Base-by-base conservation (phyloP, 2,888 invertebrate species). In the Hirtodrosophila cameraria region DNA sequence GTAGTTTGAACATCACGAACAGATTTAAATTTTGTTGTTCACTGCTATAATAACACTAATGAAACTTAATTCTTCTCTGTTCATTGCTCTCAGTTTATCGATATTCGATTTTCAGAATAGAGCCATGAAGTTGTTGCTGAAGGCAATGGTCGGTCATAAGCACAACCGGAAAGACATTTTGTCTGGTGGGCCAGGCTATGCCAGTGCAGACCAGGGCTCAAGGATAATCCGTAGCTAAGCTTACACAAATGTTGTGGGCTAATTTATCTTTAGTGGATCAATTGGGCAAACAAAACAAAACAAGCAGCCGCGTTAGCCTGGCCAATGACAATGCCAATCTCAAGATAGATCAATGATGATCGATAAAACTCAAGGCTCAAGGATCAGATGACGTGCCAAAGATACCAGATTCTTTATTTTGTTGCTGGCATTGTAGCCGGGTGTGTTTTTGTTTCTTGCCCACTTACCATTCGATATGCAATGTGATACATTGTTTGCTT, bases 211-310 rank as follows among this genome's bases (percentile, higher is more conserved):
- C n/a, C n/a, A 20, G 3, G 25, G 18, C 48, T 15, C 42, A 9
- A 16, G 70, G 67, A 60, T 70, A 66, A 70, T 60, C 70, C 45
- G 6, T 6, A n/a, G 55, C 50, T 70, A 72, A 72, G 67, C 73
- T 72, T 70, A 72, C 70, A 78, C 79, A 83, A 73, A 81, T 75
- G 75, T 77, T 85, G 77, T 78, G 88, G 75, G 63, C 67, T 86
- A 88, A 88, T 86, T 86, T 87, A 88, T 88, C 83, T 83, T 87
- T 84, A 88, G 87, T 75, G 87, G 87, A 88, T 88, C 86, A 82
- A 86, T 86, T 85, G 70, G 58, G 53, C 42, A 55, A 67, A 39
- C 42, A 60, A 55, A 65, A 57, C 28, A 62, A 55, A 38, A 50
- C 45, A 61, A 46, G 38, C 39, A 31, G 33, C 11, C 20, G 18